Conservation (phyloP, 2,888 invertebrate genomes). For the Chymomyza fuscimana region DNA sequence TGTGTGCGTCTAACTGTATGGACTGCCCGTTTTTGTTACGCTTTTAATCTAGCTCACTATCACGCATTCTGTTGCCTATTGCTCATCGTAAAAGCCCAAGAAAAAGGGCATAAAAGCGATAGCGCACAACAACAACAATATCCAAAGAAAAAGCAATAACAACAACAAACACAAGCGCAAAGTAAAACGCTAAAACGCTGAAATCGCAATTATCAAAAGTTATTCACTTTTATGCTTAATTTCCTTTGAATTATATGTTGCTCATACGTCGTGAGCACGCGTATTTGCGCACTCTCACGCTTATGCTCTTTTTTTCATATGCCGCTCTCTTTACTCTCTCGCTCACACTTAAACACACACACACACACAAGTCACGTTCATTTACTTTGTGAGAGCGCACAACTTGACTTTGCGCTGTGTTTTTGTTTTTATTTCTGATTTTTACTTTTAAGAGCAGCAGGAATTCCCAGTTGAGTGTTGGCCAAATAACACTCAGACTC, state of each 20-base stretch:
- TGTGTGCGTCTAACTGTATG: background rate
- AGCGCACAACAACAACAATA: background rate
- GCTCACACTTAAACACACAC: background rate
- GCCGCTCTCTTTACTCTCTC: slow-evolving; percentile 11
- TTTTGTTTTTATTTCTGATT: background rate
- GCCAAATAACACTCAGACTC: background rate
- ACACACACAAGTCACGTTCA: background rate
- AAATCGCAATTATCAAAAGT: slow-evolving; percentile 62
- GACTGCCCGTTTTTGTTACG: background rate
- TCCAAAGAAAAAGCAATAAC: slow-evolving; percentile 14
- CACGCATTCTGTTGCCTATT: background rate
- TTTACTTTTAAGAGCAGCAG: slow-evolving; percentile 48
- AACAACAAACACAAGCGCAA: slow-evolving; percentile 4
- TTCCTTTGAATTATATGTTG: slow-evolving; percentile 56
- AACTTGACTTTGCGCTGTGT: background rate
- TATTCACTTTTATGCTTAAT: slow-evolving; percentile 70
- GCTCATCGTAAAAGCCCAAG: slow-evolving; percentile 1
- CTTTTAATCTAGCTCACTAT: slow-evolving; percentile 2
- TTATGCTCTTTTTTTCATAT: slow-evolving; percentile 31
- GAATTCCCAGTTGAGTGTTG: slow-evolving; percentile 66
- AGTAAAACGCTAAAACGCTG: slow-evolving; percentile 52
- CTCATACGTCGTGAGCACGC: slow-evolving; percentile 5
- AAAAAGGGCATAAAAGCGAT: slow-evolving; percentile 11
- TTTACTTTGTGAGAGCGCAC: background rate
- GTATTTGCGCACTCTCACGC: slow-evolving; percentile 10